Evolutionary conservation across 2,888 invertebrate species (phyloP), one percentile per base, ranked within the genome.

Genomic region (Noctua janthina): DNA sequence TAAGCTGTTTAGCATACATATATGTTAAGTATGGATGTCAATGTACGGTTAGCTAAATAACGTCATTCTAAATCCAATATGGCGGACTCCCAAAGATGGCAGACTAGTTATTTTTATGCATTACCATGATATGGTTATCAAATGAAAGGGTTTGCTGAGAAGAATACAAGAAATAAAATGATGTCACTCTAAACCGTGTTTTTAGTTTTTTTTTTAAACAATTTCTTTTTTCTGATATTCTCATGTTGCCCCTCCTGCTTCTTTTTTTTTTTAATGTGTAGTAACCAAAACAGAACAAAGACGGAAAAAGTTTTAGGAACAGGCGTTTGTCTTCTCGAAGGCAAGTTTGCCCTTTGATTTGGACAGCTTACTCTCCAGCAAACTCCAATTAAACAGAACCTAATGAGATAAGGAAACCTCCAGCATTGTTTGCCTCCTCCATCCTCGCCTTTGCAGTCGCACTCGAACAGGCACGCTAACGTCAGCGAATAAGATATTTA

Each of bases 401-500:
- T 51, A 23, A 39, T 54, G 62, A 23, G n/a, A 62, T 39, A 62
- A 68, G 59, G 23, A 29, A 68, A 66, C 51, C 23, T 62, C 43
- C 39, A 66, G 56, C 35, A 67, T 17, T 71, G 56, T 75, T 76
- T 68, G 49, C n/a, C n/a, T n/a, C n/a, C n/a, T n/a, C n/a, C n/a
- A 67, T 64, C 59, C 39, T 49, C 15, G 56, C 23, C 20, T 76
- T 64, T 62, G 29, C 51, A 75, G 62, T 64, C 17, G 59, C 54
- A 20, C 66, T 74, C 43, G 56, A 81, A 78, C 78, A 64, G 74
- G 17, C 67, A 76, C 64, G 43, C 78, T 74, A 59, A 74, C 78
- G 23, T 74, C 72, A 73, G 73, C 76, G 79, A 79, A 76, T 79
- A 77, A 76, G 87, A 81, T 87, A 87, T 87, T 85, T 85, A 82